phyloP scores from a whole-genome alignment of 2,888 invertebrate genomes.

The Platynereis dumerilii region DNA sequence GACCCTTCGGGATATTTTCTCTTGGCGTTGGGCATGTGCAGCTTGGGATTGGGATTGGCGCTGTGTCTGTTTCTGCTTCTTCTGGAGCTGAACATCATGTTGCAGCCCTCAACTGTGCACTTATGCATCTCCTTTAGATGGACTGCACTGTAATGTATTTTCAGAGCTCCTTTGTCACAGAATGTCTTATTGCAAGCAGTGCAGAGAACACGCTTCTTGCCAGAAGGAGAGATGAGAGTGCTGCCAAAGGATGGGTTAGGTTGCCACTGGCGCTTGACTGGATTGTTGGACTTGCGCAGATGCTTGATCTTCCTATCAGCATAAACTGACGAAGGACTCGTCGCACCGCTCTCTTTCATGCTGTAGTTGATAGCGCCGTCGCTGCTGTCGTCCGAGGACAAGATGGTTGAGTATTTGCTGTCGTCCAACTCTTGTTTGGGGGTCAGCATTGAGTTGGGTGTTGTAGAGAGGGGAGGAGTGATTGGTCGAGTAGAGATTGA shows the following conservation, averaged over 20 bases:
- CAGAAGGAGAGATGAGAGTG: conserved; percentile 59
- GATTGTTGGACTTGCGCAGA: conserved; percentile 63
- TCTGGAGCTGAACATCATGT: conserved; percentile 98
- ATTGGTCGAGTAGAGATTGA: conserved; percentile 14
- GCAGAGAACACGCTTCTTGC: conserved; percentile 95
- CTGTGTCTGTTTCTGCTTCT: conserved; percentile 95
- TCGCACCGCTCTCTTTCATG: conserved; percentile 27
- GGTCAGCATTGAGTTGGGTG: conserved; percentile 4
- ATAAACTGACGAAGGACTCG: conserved; percentile 19
- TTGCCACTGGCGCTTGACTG: conserved; percentile 64
- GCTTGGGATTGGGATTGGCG: conserved; percentile 97
- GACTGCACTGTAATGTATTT: conserved; percentile 99
- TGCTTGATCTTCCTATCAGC: conserved; percentile 49
- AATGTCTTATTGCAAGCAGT: conserved; percentile 98
- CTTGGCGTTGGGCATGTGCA: conserved; percentile 92
- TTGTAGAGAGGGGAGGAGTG: conserved; percentile 7
- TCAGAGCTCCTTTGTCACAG: conserved; percentile 99
- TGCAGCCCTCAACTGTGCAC: conserved; percentile 97
- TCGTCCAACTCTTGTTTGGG: neutral
- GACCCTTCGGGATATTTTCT: conserved; percentile 75
- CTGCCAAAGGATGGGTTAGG: conserved; percentile 60
- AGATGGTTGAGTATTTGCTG: conserved; percentile 11
- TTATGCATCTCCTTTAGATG: conserved; percentile 99
- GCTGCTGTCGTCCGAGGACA: conserved; percentile 47
- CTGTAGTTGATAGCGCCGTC: conserved; percentile 40